phyloP scores from a whole-genome alignment of 2,797 vertebrate species.

The Eurystomus glaucurus region DNA sequence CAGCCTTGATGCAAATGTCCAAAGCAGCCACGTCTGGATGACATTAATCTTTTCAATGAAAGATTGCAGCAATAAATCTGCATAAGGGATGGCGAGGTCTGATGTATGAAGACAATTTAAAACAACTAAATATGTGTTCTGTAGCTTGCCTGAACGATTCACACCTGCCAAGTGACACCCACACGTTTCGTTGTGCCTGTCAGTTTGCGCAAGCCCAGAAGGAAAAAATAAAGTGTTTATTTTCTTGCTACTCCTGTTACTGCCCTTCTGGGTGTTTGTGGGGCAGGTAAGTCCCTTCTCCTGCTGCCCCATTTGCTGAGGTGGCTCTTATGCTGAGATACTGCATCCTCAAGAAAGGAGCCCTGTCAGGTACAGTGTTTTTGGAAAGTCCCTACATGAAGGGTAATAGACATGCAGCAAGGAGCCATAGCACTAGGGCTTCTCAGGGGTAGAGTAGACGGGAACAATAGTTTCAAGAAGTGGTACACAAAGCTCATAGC shows the following conservation, averaged over 20 bases:
- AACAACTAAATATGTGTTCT: constrained; percentile 60
- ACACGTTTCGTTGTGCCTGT: constrained; percentile 58
- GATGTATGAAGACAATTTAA: constrained; percentile 60
- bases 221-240: neutral
- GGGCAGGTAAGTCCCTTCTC: neutral
- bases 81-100: neutral
- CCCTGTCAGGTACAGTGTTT: accelerated
- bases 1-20: constrained; percentile 46
- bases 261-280: neutral
- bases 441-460: neutral
- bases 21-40: neutral
- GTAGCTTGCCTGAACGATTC: constrained; percentile 60
- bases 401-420: neutral
- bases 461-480: neutral
- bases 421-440: neutral
- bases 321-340: neutral
- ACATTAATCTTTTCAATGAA: constrained; percentile 46
- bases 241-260: neutral
- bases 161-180: constrained; percentile 66
- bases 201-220: constrained; percentile 29
- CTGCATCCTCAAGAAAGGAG: neutral
- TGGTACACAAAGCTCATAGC: neutral
- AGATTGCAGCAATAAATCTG: constrained; percentile 19
- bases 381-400: neutral
- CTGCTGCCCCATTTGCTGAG: neutral